A percentile compares a stretch with the other conserved stretches of the same genome.
Evolutionary conservation across 2,888 invertebrate species (phyloP).

Genomic region (Phyllotreta striolata): DNA sequence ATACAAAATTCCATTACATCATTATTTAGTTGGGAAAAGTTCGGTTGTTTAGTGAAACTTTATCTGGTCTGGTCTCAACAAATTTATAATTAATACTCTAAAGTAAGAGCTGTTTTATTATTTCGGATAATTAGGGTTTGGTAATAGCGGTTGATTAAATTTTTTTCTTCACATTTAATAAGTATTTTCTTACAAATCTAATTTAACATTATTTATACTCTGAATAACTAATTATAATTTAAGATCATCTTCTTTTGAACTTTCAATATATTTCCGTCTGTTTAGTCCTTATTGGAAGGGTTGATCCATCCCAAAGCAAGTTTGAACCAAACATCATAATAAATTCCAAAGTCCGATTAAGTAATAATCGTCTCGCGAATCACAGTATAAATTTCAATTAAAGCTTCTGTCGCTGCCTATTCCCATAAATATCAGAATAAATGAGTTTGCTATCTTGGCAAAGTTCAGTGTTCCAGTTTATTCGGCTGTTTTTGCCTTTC

Average conservation of each 20-base stretch:
- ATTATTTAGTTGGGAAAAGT: conserved; percentile 22
- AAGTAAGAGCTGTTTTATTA: conserved; percentile 34
- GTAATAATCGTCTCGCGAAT: background rate
- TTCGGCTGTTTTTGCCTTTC: conserved; percentile 17
- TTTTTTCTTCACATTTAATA: too few species aligned
- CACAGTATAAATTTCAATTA: conserved; percentile 23
- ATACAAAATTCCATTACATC: conserved; percentile 33
- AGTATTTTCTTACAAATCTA: too few species aligned
- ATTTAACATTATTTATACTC: too few species aligned
- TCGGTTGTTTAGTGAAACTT: conserved; percentile 28
- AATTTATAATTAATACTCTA: conserved; percentile 34
- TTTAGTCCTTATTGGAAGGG: too few species aligned
- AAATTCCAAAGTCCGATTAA: too few species aligned
- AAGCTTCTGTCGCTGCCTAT: conserved; percentile 8
- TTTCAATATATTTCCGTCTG: too few species aligned
- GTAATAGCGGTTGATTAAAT: too few species aligned
- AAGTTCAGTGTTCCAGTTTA: conserved; percentile 18
- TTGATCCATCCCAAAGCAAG: too few species aligned
- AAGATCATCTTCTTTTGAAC: too few species aligned
- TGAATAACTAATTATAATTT: too few species aligned
- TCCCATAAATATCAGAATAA: conserved; percentile 24
- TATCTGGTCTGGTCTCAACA: conserved; percentile 23
- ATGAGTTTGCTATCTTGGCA: conserved; percentile 28
- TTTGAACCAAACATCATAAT: too few species aligned
- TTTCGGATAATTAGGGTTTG: too few species aligned